phyloP scores from a whole-genome alignment of 23 tunicate species.

The Trididemnum nubilum region DNA sequence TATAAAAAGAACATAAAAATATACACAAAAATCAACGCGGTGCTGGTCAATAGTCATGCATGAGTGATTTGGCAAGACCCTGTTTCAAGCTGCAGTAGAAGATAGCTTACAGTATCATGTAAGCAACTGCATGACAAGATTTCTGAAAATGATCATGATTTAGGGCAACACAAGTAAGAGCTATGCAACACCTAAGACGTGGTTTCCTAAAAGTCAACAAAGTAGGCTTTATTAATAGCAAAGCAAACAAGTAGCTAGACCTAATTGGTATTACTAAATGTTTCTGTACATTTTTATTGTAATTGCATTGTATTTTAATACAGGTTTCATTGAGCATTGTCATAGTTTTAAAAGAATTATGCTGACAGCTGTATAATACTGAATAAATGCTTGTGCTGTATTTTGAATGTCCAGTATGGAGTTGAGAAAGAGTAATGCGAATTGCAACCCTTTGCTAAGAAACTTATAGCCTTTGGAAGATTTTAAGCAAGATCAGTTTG shows the following conservation, averaged over 20 bases:
- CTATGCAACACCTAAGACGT: no score
- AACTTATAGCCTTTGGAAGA: constrained; percentile 11
- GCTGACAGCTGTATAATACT: no score
- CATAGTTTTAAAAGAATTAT: no score
- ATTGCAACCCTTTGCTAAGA: not conserved
- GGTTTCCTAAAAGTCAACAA: no score
- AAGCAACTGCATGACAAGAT: not conserved
- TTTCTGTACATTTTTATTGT: not conserved
- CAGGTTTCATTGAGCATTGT: not conserved
- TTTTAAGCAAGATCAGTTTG: constrained; percentile 29
- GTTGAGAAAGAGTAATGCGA: constrained; percentile 11
- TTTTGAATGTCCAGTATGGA: not conserved
- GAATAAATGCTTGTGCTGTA: not conserved
- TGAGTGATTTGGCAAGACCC: not conserved
- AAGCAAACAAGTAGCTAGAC: no score
- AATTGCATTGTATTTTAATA: not conserved
- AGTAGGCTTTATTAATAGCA: no score
- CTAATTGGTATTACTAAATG: not conserved
- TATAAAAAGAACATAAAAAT: not conserved
- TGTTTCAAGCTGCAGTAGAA: no score
- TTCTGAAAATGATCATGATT: no score
- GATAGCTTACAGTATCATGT: not conserved
- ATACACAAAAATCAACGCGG: not conserved
- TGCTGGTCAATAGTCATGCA: constrained; percentile 7
- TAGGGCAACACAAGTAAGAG: no score